Conservation (phyloP, 2,888 invertebrate species). For the Rhodophaea formosa region DNA sequence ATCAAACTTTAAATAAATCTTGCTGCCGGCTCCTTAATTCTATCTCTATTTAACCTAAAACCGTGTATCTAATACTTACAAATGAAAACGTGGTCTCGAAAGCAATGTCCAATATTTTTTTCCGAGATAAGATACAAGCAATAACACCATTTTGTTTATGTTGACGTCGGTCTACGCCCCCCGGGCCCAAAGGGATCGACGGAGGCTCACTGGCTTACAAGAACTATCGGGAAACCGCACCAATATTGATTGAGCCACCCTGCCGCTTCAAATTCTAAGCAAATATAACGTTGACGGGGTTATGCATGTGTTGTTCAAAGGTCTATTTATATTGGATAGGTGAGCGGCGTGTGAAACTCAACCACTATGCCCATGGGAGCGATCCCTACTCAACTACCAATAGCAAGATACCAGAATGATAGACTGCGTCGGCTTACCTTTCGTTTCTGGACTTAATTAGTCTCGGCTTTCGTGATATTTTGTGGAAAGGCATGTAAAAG, state of each 20-base stretch:
- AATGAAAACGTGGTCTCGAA: conserved; percentile 45
- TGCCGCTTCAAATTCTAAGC: conserved; percentile 26
- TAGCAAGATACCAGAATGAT: conserved; percentile 49
- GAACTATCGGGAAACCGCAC: conserved; percentile 50
- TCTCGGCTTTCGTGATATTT: conserved; percentile 24
- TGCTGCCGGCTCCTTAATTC: background rate
- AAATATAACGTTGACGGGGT: conserved; percentile 26
- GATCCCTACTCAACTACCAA: conserved; percentile 40
- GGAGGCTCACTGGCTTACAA: conserved; percentile 47
- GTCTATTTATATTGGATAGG: conserved; percentile 38
- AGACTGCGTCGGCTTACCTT: conserved; percentile 33
- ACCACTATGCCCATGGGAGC: conserved; percentile 46
- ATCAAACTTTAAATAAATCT: too few relatives aligned
- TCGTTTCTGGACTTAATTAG: conserved; percentile 36
- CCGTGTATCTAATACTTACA: conserved; percentile 37
- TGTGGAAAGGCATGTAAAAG: conserved; percentile 13
- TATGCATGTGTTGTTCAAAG: conserved; percentile 31
- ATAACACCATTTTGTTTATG: conserved; percentile 74
- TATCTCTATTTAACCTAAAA: conserved; percentile 18
- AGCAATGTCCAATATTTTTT: conserved; percentile 60
- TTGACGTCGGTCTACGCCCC: conserved; percentile 63
- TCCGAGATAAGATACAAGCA: conserved; percentile 69
- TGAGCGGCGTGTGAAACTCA: conserved; percentile 40
- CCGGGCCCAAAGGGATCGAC: conserved; percentile 49
- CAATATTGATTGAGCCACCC: conserved; percentile 36